Conservation (phyloP, 2,797 vertebrate genomes). For the Periophthalmus magnuspinnatus region DNA sequence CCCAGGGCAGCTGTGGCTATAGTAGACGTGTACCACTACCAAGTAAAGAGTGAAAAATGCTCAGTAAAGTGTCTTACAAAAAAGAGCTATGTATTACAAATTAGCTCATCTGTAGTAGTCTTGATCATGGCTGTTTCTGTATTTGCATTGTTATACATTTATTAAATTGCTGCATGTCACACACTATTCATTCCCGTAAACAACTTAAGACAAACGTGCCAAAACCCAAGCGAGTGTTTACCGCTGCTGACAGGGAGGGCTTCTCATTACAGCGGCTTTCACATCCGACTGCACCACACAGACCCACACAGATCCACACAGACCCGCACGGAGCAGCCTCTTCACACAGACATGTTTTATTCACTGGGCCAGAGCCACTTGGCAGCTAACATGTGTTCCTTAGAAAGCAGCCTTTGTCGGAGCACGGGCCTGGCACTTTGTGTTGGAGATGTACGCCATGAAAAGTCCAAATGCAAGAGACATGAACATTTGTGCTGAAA, state of each 20-base stretch:
- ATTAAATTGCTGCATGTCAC: neutral
- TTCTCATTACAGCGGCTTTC: conserved; percentile 23
- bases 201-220: neutral
- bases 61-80: neutral
- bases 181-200: neutral
- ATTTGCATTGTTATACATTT: neutral
- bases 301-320: conserved; percentile 10
- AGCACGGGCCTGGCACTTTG: conserved; percentile 26
- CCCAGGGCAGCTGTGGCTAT: too few relatives aligned
- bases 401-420: conserved; percentile 38
- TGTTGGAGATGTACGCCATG: conserved; percentile 44
- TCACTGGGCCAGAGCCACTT: conserved; percentile 43
- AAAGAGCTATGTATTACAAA: neutral
- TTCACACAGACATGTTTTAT: conserved; percentile 45
- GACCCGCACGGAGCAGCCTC: conserved; percentile 18
- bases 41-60: neutral
- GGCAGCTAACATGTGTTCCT: conserved; percentile 51
- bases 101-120: neutral
- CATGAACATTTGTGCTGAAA: conserved; percentile 26
- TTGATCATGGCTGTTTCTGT: too few relatives aligned
- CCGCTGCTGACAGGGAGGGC: conserved; percentile 4
- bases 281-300: conserved; percentile 13
- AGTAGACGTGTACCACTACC: neutral
- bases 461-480: conserved; percentile 46
- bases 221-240: neutral